Conservation (phyloP, 1,140 invertebrate genomes). For the Neodiprion fabricii region DNA sequence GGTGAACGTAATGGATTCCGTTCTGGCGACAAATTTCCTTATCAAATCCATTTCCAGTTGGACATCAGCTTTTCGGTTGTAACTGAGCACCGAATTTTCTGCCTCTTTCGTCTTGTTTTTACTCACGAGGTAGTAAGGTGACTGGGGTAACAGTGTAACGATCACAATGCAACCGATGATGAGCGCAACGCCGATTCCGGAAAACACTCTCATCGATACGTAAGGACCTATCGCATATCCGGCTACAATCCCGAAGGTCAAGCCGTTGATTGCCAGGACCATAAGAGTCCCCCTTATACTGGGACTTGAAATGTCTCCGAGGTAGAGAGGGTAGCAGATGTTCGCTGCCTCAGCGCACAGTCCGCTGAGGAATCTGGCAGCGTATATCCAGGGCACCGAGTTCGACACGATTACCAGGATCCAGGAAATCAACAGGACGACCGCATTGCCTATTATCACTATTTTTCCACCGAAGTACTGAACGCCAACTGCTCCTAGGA, state of each 20-base stretch:
- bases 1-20: slow-evolving; percentile 17
- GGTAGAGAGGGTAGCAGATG: slow-evolving; percentile 69
- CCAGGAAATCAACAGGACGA: slow-evolving; percentile 71
- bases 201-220: slow-evolving; percentile 64
- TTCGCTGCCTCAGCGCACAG: slow-evolving; percentile 70
- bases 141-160: slow-evolving; percentile 74
- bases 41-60: slow-evolving; percentile 36
- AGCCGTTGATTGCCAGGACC: slow-evolving; percentile 58
- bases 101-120: slow-evolving; percentile 66
- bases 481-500: slow-evolving; percentile 43
- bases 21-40: slow-evolving; percentile 35
- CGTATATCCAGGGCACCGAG: slow-evolving; percentile 62
- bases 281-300: slow-evolving; percentile 72
- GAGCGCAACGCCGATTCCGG: slow-evolving; percentile 64
- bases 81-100: slow-evolving; percentile 48
- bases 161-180: slow-evolving; percentile 65
- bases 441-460: slow-evolving; percentile 65
- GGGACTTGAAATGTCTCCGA: slow-evolving; percentile 70
- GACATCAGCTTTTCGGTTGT: slow-evolving; percentile 36
- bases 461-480: slow-evolving; percentile 70
- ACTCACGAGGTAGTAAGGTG: slow-evolving; percentile 72
- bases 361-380: slow-evolving; percentile 64
- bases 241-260: slow-evolving; percentile 69
- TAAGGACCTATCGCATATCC: slow-evolving; percentile 72
- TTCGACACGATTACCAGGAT: slow-evolving; percentile 64